A percentile compares a stretch with the other conserved stretches of the same genome.
These are phyloP conservation scores for Alentia gelatinosa DNA, from an alignment of 2,888 invertebrate species.

Conservation along the genomic window DNA sequence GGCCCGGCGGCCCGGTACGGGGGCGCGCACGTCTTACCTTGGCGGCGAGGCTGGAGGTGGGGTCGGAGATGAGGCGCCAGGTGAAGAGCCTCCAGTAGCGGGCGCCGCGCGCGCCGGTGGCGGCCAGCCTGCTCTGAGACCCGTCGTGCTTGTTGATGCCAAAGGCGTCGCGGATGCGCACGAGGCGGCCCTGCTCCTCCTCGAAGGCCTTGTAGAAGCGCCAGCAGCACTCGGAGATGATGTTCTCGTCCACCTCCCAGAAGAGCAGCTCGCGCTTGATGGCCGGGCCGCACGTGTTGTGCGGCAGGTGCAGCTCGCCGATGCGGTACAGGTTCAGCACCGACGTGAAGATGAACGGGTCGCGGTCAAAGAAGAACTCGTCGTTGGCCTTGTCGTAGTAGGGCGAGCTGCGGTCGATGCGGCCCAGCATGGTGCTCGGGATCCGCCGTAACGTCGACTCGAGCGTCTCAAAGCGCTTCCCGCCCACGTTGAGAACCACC, in stretches of 20 bases:
- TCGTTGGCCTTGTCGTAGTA: neutral
- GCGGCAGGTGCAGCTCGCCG: slow-evolving; percentile 67
- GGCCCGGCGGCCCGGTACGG: too few species aligned
- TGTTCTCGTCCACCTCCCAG: slow-evolving; percentile 66
- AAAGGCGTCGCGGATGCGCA: neutral
- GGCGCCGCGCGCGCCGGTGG: neutral
- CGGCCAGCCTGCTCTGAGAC: neutral
- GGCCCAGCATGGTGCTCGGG: slow-evolving; percentile 19
- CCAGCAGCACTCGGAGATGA: slow-evolving; percentile 68
- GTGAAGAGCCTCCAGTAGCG: slow-evolving; percentile 3
- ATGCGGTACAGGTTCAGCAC: slow-evolving; percentile 67
- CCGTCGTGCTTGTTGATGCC: neutral
- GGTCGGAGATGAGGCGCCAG: slow-evolving; percentile 28
- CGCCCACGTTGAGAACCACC: slow-evolving; percentile 54
- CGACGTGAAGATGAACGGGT: slow-evolving; percentile 64
- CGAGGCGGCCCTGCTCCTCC: slow-evolving; percentile 33
- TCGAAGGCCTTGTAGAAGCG: slow-evolving; percentile 46
- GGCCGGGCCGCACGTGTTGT: slow-evolving; percentile 66
- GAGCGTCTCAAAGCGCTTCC: slow-evolving; percentile 46
- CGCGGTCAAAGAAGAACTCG: slow-evolving; percentile 66
- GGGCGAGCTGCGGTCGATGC: neutral
- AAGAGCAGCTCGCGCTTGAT: slow-evolving; percentile 67
- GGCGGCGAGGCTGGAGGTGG: neutral
- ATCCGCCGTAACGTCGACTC: slow-evolving; percentile 3
- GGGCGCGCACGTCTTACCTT: slow-evolving; percentile 29